Conservation (phyloP, 1,140 invertebrate genomes). For the Neodiprion fabricii region DNA sequence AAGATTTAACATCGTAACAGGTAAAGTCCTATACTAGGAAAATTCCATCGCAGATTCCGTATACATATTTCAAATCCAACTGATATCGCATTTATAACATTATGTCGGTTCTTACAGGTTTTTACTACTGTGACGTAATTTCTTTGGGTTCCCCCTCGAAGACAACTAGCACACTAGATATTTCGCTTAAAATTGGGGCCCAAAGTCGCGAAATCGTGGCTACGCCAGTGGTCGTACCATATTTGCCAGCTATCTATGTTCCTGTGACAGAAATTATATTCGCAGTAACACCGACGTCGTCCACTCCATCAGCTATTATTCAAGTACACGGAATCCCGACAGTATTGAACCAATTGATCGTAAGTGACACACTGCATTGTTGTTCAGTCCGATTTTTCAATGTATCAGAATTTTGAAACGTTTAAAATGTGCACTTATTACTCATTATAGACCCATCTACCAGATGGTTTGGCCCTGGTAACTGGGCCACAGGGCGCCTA, state of each 20-base stretch:
- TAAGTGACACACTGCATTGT: conserved; percentile 28
- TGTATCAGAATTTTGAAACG: too few relatives aligned
- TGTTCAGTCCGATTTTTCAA: too few relatives aligned
- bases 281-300: conserved; percentile 37
- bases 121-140: conserved; percentile 59
- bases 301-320: conserved; percentile 41
- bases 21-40: conserved; percentile 36
- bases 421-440: conserved; percentile 8
- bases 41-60: conserved; percentile 20
- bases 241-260: conserved; percentile 54
- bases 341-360: conserved; percentile 51
- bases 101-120: conserved; percentile 42
- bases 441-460: conserved; percentile 45
- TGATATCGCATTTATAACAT: neutral
- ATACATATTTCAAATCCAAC: conserved; percentile 13
- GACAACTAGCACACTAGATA: conserved; percentile 48
- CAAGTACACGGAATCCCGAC: conserved; percentile 52
- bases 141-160: conserved; percentile 52
- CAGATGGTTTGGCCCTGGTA: conserved; percentile 48
- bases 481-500: conserved; percentile 37
- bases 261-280: conserved; percentile 54
- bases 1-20: conserved; percentile 58
- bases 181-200: conserved; percentile 47
- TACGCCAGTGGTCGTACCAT: conserved; percentile 48
- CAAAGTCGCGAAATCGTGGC: conserved; percentile 55